Evolutionary conservation across 1,140 invertebrate genomes (phyloP).

Genomic region (Lerema accius): DNA sequence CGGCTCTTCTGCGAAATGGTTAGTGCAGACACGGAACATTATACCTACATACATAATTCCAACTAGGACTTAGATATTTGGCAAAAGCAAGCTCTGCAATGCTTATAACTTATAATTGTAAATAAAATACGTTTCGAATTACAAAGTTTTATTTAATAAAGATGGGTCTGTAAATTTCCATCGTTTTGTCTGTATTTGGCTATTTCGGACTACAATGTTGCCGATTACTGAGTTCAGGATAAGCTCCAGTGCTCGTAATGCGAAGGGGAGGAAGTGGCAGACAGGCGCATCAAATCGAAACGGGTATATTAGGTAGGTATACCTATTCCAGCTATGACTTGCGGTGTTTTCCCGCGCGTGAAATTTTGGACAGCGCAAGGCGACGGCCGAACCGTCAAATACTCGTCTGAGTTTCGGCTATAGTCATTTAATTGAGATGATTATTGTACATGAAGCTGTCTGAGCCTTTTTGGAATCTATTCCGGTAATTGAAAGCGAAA

Average conservation of each 20-base stretch:
- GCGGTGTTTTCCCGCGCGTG: conserved; percentile 56
- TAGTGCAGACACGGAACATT: too few relatives aligned
- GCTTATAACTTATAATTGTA: too few relatives aligned
- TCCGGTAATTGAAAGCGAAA: conserved; percentile 48
- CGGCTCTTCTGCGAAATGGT: too few relatives aligned
- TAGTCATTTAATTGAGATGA: conserved; percentile 55
- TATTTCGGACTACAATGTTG: too few relatives aligned
- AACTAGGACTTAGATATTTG: too few relatives aligned
- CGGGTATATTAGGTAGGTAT: conserved; percentile 66
- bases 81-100: too few relatives aligned
- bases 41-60: too few relatives aligned
- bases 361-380: conserved; percentile 58
- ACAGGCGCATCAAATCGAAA: conserved; percentile 66
- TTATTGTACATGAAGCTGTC: conserved; percentile 52
- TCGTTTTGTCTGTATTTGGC: too few relatives aligned
- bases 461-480: conserved; percentile 41
- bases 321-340: conserved; percentile 49
- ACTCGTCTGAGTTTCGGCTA: conserved; percentile 48
- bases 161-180: too few relatives aligned
- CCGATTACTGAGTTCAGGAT: conserved; percentile 39
- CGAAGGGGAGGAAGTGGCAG: conserved; percentile 57
- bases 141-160: too few relatives aligned
- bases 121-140: conserved; percentile 35
- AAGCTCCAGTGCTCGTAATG: conserved; percentile 48
- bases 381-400: conserved; percentile 50